Percentiles rank a stretch among this genome's conserved stretches.
phyloP scores from a whole-genome alignment of 2,888 invertebrate genomes.

The Nowickia ferox region DNA sequence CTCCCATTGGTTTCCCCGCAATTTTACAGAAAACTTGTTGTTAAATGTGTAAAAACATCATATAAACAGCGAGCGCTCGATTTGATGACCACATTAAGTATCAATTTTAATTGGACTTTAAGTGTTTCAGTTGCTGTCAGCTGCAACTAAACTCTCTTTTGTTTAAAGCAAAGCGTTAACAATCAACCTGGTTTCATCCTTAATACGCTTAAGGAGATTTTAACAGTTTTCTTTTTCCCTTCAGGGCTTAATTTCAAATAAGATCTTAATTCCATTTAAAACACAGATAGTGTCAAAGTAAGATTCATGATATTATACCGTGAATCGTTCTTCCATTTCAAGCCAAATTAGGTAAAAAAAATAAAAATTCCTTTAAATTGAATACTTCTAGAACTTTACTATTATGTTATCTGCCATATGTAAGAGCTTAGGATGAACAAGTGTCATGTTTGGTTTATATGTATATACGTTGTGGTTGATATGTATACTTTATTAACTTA shows the following conservation, averaged over 20 bases:
- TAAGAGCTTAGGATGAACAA: constrained; percentile 25
- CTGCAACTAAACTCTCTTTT: neutral
- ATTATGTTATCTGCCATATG: neutral
- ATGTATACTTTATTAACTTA: neutral
- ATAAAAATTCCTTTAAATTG: constrained; percentile 20
- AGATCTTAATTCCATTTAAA: constrained; percentile 46
- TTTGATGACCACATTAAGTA: constrained; percentile 58
- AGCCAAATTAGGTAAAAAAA: neutral
- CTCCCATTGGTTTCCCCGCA: neutral
- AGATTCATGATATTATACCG: constrained; percentile 31
- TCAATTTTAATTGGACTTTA: constrained; percentile 65
- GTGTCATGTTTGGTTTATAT: constrained; percentile 44
- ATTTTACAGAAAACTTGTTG: constrained; percentile 33
- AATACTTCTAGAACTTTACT: constrained; percentile 10
- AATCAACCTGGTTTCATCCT: constrained; percentile 20
- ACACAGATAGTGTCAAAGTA: constrained; percentile 50
- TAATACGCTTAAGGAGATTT: constrained; percentile 10
- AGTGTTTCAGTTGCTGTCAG: constrained; percentile 56
- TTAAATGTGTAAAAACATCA: constrained; percentile 16
- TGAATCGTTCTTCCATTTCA: neutral
- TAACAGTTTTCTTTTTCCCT: neutral
- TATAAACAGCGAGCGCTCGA: constrained; percentile 28
- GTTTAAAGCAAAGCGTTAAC: constrained; percentile 14
- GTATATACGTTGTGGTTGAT: constrained; percentile 17
- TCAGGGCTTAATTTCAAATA: constrained; percentile 36